These are phyloP conservation scores for Drosophila parthenogenetica DNA, from an alignment of 2,888 invertebrate genomes.

Conservation along the genomic window DNA sequence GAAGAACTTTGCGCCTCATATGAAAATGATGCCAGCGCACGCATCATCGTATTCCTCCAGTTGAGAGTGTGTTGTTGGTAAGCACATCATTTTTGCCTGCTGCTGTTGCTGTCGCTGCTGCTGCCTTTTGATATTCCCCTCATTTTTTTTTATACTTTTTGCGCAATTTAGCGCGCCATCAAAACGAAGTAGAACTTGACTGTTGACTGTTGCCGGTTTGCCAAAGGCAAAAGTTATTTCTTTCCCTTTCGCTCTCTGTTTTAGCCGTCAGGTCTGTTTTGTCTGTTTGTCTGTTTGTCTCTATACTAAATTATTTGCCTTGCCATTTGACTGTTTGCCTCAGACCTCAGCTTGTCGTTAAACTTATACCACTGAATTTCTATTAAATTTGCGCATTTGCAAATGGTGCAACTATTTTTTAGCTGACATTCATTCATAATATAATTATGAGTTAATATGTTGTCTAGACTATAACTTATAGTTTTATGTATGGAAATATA, in stretches of 20 bases:
- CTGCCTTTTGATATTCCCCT: conserved; percentile 59
- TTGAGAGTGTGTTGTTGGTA: conserved; percentile 32
- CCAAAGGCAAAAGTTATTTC: conserved; percentile 48
- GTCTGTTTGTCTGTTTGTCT: conserved; percentile 1
- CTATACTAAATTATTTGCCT: conserved; percentile 45
- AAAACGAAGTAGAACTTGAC: conserved; percentile 69
- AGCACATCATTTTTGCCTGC: conserved; percentile 57
- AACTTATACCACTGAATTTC: conserved; percentile 13
- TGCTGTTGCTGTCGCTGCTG: conserved; percentile 34
- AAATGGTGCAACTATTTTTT: conserved; percentile 25
- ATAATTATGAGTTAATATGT: conserved; percentile 60
- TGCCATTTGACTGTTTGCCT: conserved; percentile 53
- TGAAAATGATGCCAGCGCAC: conserved; percentile 73
- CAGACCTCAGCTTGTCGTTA: conserved; percentile 12
- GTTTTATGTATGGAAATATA: conserved; percentile 31
- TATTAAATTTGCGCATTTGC: conserved; percentile 8
- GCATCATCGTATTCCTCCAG: conserved; percentile 41
- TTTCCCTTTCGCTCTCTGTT: neutral
- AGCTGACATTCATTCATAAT: conserved; percentile 25
- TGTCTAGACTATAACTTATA: conserved; percentile 52
- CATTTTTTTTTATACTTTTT: conserved; percentile 49
- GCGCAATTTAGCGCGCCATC: conserved; percentile 72
- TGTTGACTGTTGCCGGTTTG: conserved; percentile 45
- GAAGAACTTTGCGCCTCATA: conserved; percentile 63
- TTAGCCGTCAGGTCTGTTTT: neutral